Evolutionary conservation across 2,888 invertebrate species (phyloP), one percentile per base, ranked within the genome.

Genomic region (Andrena bucephala): DNA sequence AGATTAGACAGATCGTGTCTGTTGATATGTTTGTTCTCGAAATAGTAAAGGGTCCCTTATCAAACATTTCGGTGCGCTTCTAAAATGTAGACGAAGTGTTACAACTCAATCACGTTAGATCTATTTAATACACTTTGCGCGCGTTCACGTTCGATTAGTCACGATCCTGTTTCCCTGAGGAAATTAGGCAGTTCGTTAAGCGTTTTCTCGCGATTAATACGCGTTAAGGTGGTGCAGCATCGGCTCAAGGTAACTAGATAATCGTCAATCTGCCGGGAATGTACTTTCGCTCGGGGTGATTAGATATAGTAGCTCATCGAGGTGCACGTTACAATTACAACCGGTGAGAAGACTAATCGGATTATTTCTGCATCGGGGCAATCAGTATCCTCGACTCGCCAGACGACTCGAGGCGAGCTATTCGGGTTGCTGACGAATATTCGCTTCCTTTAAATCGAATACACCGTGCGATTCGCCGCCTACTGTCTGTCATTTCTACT

Each of bases 231-330:
- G 10, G n/a, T 13, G 42, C 31, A n/a, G 7, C 16, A 8, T 57
- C 5, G 2, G 24, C 52, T 52, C 50, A 72, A 72, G 24, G 50
- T 72, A 10, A 2, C 5, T 29, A 16, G 29, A 57, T 67, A 63
- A 54, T 71, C 48, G 10, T 27, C 67, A 71, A 68, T 69, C 50
- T 13, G 2, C 50, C 24, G 6, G 27, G 10, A 48, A 69, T 1
- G 13, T 7, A 59, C 60, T 76, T 78, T 68, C 57, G 65, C 50
- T 20, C 10, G 16, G 5, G 13, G 16, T 10, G 29, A 29, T 16
- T 16, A 13, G 57, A 57, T 1, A 6, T n/a, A 13, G 60, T 20
- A 54, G 54, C n/a, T 7, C 20, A 10, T 10, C 20, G 20, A 54
- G 54, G 3, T 7, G 20, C 6, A 20, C 54, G 54, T 20, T 54